Conservation (phyloP, 2,113 vertebrate species). For the Lonchura striata region DNA sequence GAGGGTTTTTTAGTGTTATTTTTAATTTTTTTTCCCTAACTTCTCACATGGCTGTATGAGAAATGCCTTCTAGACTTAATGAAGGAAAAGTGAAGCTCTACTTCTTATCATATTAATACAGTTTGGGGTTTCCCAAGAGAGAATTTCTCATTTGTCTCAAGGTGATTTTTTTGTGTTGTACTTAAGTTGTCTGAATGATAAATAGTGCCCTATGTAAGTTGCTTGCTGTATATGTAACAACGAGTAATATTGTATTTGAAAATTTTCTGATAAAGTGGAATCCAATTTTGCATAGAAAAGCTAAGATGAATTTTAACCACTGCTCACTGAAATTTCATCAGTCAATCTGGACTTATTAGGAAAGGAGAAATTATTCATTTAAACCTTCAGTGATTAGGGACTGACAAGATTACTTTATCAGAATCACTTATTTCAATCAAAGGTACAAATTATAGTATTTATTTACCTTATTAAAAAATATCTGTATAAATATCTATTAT, state of each 20-base stretch:
- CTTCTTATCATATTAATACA: constrained; percentile 74
- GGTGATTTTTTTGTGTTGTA: constrained; percentile 63
- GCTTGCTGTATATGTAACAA: constrained; percentile 56
- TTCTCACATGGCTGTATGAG: neutral
- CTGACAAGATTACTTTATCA: neutral
- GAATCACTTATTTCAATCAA: neutral
- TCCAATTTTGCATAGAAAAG: constrained; percentile 70
- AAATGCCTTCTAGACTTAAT: constrained; percentile 69
- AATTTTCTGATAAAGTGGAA: constrained; percentile 74
- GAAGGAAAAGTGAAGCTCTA: constrained; percentile 60
- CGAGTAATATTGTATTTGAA: constrained; percentile 68
- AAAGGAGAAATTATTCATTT: neutral
- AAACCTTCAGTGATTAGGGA: neutral
- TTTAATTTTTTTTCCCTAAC: neutral
- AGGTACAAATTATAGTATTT: neutral
- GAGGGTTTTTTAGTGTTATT: neutral
- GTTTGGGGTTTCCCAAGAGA: constrained; percentile 65
- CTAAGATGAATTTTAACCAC: constrained; percentile 68
- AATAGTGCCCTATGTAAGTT: constrained; percentile 72
- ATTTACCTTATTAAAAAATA: neutral
- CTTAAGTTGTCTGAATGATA: constrained; percentile 78
- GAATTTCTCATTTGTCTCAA: constrained; percentile 73
- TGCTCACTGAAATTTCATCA: constrained; percentile 59
- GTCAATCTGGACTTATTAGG: constrained; percentile 38
- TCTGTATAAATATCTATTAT: neutral